These are phyloP conservation scores for Aphis gossypii DNA, from an alignment of 1,140 invertebrate species.

Conservation along the genomic window DNA sequence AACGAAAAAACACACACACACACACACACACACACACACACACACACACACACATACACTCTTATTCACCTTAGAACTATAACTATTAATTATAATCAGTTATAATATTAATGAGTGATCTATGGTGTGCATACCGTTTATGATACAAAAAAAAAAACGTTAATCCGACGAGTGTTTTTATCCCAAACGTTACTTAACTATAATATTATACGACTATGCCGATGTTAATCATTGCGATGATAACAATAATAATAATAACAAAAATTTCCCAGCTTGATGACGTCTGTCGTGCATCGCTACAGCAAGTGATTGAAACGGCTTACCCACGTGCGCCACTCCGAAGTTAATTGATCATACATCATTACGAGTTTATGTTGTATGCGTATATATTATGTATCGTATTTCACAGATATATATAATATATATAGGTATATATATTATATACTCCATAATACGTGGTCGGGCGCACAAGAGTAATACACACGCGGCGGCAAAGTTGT, in stretches of 20 bases:
- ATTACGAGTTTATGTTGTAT: conserved; percentile 20
- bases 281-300: neutral
- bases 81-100: too few species aligned
- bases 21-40: too few species aligned
- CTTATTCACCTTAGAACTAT: too few species aligned
- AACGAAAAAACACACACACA: too few species aligned
- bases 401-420: neutral
- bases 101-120: too few species aligned
- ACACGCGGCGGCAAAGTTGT: conserved; percentile 23
- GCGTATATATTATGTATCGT: neutral
- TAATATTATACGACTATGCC: too few species aligned
- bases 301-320: neutral
- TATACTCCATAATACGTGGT: neutral
- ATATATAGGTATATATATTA: neutral
- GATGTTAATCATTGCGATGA: neutral
- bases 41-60: too few species aligned
- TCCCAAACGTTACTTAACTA: too few species aligned
- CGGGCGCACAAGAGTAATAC: neutral
- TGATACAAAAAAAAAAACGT: too few species aligned
- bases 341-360: conserved; percentile 54
- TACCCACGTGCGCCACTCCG: neutral
- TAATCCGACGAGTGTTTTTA: too few species aligned
- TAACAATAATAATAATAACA: neutral
- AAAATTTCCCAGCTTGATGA: neutral
- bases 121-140: too few species aligned